Conservation (phyloP, 1,140 invertebrate genomes). For the Tribolium madens region DNA sequence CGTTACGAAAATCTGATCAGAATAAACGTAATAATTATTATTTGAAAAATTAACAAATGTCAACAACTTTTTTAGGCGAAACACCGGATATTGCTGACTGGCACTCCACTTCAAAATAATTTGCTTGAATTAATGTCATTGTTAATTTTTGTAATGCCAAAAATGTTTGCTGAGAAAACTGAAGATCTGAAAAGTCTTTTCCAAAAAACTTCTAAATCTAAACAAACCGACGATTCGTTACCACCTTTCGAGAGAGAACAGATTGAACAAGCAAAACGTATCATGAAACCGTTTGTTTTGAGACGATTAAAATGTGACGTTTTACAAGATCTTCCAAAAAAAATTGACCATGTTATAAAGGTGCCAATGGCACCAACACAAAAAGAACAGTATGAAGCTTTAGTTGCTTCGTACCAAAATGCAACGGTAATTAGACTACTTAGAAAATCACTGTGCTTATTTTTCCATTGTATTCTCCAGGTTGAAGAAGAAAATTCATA, state of each 20-base stretch:
- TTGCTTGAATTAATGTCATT: conserved; percentile 95
- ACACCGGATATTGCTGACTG: conserved; percentile 87
- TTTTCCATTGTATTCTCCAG: too few species aligned
- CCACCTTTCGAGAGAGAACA: conserved; percentile 89
- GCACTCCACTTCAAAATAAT: conserved; percentile 96
- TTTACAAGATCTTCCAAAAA: conserved; percentile 83
- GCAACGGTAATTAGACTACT: too few species aligned
- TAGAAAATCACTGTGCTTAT: too few species aligned
- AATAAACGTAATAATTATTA: conserved; percentile 78
- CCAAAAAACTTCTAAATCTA: conserved; percentile 71
- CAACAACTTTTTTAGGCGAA: conserved; percentile 72
- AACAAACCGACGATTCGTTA: conserved; percentile 67
- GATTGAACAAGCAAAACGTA: conserved; percentile 91
- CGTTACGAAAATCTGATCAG: conserved; percentile 90
- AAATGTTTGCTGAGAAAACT: conserved; percentile 90
- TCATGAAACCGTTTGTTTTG: conserved; percentile 96
- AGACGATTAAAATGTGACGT: conserved; percentile 91
- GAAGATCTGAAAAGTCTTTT: conserved; percentile 91
- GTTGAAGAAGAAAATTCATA: conserved; percentile 48
- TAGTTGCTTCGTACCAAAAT: conserved; percentile 80
- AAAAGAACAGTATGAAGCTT: conserved; percentile 77
- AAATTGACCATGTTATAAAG: conserved; percentile 77
- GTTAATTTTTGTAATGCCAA: conserved; percentile 95
- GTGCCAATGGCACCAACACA: conserved; percentile 79
- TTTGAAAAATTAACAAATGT: too few species aligned